phyloP scores from a whole-genome alignment of 2,113 vertebrate species.

The Glaucidium brasilianum region DNA sequence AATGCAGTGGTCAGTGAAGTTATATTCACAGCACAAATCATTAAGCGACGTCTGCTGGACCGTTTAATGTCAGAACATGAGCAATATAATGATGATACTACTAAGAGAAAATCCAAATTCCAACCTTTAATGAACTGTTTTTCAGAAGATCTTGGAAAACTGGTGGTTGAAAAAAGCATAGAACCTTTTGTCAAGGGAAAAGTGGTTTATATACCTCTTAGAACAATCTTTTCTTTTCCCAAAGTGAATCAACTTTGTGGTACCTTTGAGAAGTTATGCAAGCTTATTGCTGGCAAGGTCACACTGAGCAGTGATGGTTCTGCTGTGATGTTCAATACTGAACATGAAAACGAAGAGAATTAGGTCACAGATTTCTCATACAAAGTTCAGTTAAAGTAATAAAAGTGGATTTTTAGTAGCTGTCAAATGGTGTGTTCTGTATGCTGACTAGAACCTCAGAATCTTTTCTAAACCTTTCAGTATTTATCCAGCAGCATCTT shows the following conservation, averaged over 20 bases:
- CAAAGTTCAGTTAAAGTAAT: neutral
- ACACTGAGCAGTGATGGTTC: constrained; percentile 73
- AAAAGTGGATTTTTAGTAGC: neutral
- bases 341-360: neutral
- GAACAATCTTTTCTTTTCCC: constrained; percentile 76
- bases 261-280: constrained; percentile 68
- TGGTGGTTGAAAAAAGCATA: neutral
- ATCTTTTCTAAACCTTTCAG: neutral
- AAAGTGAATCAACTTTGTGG: constrained; percentile 78
- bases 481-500: neutral
- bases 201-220: constrained; percentile 79
- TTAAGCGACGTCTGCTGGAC: constrained; percentile 68
- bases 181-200: constrained; percentile 59
- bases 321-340: constrained; percentile 65
- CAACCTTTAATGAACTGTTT: neutral
- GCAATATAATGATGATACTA: neutral
- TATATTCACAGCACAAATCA: constrained; percentile 68
- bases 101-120: neutral
- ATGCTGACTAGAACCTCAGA: neutral
- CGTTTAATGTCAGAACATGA: neutral
- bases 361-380: neutral
- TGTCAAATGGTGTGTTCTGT: neutral
- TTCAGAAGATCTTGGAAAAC: neutral
- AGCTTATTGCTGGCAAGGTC: constrained; percentile 70
- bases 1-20: constrained; percentile 80